Base-by-base conservation (phyloP, 2,888 invertebrate species). In the Julus scanicus region DNA sequence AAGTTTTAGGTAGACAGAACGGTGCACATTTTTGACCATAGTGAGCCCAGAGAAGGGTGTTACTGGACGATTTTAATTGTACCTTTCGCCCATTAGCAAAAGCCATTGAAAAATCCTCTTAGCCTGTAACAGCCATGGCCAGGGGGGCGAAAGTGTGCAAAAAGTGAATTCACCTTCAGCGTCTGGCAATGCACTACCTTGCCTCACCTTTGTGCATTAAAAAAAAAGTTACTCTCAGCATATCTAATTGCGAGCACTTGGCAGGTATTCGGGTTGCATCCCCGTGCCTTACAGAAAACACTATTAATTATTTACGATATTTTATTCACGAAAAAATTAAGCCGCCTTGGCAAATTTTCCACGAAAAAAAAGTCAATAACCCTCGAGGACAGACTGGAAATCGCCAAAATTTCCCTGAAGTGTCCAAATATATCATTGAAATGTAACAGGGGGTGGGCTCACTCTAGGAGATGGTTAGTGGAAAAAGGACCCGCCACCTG, bases 211-310 rank as follows among this genome's bases (percentile, higher is more conserved):
- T 39, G 2, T 29, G 80, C 80, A 37, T 8, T 37, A 63, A 63
- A 63, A 20, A 63, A 63, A 20, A 63, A 63, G n/a, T 8, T 20
- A 63, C n/a, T 37, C 37, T 80, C 80, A 37, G 80, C 80, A 80
- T 80, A 15, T 80, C 80, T 80, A 80, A 80, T 80, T 80, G 80
- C 80, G 80, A 80, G 80, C 80, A 80, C 80, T 80, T 39, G 80
- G 63, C 63, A 63, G 63, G 15, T 20, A 20, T 63, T 20, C n/a
- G 63, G 37, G 80, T 80, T 80, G 37, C 80, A 80, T 80, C 80
- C 80, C 80, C 80, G 80, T 80, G 80, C 80, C 80, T 80, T 80
- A 80, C 80, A 80, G 80, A 80, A 80, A 53, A 80, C 80, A 80
- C 80, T 80, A 80, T 80, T 80, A 80, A 80, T 80, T 80, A 80